These are phyloP conservation scores for Metellina segmentata DNA, from an alignment of 2,888 invertebrate genomes.

Conservation along the genomic window DNA sequence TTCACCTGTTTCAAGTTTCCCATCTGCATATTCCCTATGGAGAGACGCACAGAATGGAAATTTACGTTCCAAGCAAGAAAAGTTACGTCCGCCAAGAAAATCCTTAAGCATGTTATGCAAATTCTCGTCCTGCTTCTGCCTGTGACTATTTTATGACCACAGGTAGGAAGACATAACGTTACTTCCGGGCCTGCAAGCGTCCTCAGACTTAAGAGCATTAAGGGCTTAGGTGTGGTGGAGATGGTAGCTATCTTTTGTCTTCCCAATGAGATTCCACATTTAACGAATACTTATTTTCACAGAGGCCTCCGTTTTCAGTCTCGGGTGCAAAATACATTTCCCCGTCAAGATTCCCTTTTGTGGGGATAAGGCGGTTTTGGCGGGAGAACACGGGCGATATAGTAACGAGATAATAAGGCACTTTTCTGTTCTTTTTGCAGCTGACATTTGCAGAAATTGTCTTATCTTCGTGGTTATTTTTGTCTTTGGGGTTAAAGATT, in stretches of 20 bases:
- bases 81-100: not conserved
- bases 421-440: not conserved
- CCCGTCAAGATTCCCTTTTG: conserved; percentile 20
- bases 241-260: conserved; percentile 21
- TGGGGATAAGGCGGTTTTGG: not conserved
- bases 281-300: conserved; percentile 41
- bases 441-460: conserved; percentile 38
- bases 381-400: not conserved
- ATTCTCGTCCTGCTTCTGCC: conserved; percentile 5
- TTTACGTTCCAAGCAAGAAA: not conserved
- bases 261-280: conserved; percentile 19
- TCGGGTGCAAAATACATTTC: conserved; percentile 36
- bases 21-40: not conserved
- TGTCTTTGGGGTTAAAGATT: not conserved
- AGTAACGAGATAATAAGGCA: conserved; percentile 28
- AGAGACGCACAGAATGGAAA: not conserved
- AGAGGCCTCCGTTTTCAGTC: not conserved
- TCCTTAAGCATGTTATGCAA: conserved; percentile 40
- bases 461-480: conserved; percentile 4
- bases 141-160: conserved; percentile 32
- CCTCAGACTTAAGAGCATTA: conserved; percentile 41
- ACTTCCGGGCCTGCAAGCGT: conserved; percentile 5
- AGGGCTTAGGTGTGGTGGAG: conserved; percentile 1
- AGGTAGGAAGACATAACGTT: not conserved
- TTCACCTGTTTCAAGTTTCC: not conserved